Percentiles rank a stretch among this genome's conserved stretches.
phyloP scores from a whole-genome alignment of 2,797 vertebrate species.

The Notamacropus eugenii region DNA sequence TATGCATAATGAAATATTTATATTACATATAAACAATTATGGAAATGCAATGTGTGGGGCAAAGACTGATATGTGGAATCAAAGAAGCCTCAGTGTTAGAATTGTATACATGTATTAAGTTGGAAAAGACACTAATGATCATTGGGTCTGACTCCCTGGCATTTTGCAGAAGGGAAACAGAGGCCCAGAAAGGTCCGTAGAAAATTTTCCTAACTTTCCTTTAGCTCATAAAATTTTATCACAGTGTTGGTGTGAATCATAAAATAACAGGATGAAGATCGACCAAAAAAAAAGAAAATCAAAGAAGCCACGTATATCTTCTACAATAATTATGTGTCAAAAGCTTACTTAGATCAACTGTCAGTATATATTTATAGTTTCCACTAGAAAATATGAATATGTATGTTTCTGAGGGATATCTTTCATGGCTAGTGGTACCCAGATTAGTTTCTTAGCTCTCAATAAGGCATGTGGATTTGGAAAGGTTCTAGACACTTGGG shows the following conservation, averaged over 20 bases:
- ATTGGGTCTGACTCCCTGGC: neutral
- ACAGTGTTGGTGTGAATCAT: slow-evolving; percentile 50
- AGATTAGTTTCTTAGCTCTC: slow-evolving; percentile 71
- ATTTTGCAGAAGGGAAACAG: neutral
- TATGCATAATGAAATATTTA: slow-evolving; percentile 41
- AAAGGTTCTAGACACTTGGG: slow-evolving; percentile 63
- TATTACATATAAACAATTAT: slow-evolving; percentile 49
- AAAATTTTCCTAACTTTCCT: neutral
- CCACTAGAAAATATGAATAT: slow-evolving; percentile 79
- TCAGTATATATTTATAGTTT: slow-evolving; percentile 68
- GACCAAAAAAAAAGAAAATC: slow-evolving; percentile 27
- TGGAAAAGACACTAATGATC: neutral
- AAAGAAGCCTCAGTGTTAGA: slow-evolving; percentile 34
- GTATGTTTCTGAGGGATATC: slow-evolving; percentile 71
- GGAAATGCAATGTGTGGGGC: slow-evolving; percentile 7
- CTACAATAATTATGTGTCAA: slow-evolving; percentile 58
- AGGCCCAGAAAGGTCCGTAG: neutral
- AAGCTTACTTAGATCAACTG: slow-evolving; percentile 71
- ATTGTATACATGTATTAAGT: neutral
- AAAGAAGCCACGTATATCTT: slow-evolving; percentile 46
- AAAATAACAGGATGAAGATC: slow-evolving; percentile 36
- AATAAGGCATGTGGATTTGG: slow-evolving; percentile 40
- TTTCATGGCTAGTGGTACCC: slow-evolving; percentile 78
- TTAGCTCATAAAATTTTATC: slow-evolving; percentile 51
- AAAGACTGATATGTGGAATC: slow-evolving; percentile 48